Evolutionary conservation across 2,113 vertebrate species (phyloP).

Genomic region (Elaphurus davidianus): DNA sequence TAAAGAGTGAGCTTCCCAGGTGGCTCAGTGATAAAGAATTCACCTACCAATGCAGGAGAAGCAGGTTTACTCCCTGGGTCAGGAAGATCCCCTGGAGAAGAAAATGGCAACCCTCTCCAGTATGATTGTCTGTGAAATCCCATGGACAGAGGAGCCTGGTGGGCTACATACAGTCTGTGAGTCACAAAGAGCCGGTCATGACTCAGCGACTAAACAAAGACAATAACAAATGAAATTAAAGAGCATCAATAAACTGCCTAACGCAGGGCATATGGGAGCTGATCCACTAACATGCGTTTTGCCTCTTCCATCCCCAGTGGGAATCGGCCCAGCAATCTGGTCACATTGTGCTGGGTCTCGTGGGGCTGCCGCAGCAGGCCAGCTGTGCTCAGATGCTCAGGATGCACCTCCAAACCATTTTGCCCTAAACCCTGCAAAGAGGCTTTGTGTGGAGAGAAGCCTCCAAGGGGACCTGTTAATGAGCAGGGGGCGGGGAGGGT

Average conservation of each 20-base stretch:
- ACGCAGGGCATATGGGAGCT: not conserved
- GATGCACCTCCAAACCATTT: constrained; percentile 55
- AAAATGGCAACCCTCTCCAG: not conserved
- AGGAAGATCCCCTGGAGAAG: not conserved
- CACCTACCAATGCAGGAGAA: not conserved
- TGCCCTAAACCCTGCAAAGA: constrained; percentile 69
- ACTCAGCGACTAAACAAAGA: not conserved
- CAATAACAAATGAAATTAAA: not conserved
- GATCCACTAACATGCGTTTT: not conserved
- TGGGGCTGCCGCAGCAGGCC: not conserved
- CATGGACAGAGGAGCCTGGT: not conserved
- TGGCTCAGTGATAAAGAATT: not conserved
- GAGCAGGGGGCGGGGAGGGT: constrained; percentile 44
- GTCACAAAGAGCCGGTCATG: not conserved
- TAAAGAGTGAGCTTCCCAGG: not conserved
- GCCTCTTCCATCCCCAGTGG: rapidly evolving
- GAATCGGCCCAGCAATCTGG: not conserved
- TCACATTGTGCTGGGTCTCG: rapidly evolving
- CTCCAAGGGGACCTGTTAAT: constrained; percentile 68
- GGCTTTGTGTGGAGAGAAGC: constrained; percentile 70
- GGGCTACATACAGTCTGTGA: not conserved
- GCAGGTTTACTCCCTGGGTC: not conserved
- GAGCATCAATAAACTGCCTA: not conserved
- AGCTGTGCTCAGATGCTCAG: constrained; percentile 74
- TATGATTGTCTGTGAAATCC: not conserved